Evolutionary conservation across 2,113 vertebrate genomes (phyloP).

Genomic region (Baryphthengus martii): DNA sequence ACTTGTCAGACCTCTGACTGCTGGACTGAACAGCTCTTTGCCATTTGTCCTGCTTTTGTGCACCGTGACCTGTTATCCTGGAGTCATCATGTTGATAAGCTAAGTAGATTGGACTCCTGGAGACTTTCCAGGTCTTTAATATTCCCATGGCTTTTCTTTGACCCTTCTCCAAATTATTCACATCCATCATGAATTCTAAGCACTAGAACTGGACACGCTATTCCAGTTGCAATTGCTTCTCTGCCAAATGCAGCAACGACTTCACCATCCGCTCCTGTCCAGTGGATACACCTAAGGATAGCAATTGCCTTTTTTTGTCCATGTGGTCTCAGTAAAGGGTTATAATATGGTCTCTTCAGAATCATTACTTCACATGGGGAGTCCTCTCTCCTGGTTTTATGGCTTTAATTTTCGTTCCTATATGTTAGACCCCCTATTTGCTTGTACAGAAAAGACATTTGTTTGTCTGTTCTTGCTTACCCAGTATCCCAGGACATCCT

Average conservation of each 20-base stretch:
- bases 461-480: not conserved
- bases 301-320: not conserved
- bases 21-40: not conserved
- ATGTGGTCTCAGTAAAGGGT: not conserved
- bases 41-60: constrained; percentile 12
- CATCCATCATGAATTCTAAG: constrained; percentile 38
- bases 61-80: not conserved
- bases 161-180: constrained; percentile 47
- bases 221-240: constrained; percentile 10
- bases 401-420: not conserved
- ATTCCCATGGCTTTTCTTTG: constrained; percentile 58
- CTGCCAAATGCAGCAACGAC: not conserved
- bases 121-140: constrained; percentile 42
- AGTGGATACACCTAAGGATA: not conserved
- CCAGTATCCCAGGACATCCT: not conserved
- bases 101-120: constrained; percentile 41
- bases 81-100: constrained; percentile 2
- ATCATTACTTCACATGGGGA: not conserved
- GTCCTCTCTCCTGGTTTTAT: not conserved
- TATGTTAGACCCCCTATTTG: not conserved
- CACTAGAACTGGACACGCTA: not conserved
- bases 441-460: not conserved
- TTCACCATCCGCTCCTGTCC: not conserved
- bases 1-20: not conserved
- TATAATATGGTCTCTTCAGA: not conserved